phyloP scores from a whole-genome alignment of 2,113 vertebrate genomes.

The Seriola aureovittata region DNA sequence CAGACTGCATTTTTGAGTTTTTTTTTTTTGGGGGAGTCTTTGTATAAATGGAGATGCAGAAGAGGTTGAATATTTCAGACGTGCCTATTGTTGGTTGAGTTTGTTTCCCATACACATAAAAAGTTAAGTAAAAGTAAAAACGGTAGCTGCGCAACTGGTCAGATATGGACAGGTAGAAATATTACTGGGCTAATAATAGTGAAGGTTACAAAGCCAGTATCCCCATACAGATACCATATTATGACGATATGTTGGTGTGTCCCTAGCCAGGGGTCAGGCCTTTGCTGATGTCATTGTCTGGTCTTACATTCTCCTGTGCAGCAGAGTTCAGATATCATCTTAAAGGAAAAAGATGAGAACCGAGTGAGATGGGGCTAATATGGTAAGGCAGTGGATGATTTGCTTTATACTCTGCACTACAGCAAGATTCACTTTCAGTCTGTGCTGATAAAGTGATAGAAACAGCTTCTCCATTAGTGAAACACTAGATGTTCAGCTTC shows the following conservation, averaged over 20 bases:
- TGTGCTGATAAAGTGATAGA: conserved; percentile 6
- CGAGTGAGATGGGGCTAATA: background rate
- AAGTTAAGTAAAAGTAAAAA: background rate
- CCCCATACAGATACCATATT: background rate
- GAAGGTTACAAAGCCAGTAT: background rate
- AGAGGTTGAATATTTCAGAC: background rate
- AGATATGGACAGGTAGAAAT: background rate
- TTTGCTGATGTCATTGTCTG: background rate
- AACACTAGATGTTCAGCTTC: conserved; percentile 15
- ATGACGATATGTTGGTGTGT: background rate
- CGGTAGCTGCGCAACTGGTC: background rate
- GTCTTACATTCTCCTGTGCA: background rate
- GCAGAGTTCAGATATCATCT: background rate
- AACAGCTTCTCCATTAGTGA: conserved; percentile 38
- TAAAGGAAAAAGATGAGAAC: background rate
- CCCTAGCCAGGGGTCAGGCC: background rate
- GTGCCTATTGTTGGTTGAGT: background rate
- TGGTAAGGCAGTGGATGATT: background rate
- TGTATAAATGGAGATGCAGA: background rate
- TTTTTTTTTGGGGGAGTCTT: background rate
- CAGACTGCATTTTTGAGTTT: background rate
- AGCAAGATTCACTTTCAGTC: conserved; percentile 2
- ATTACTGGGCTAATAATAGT: background rate
- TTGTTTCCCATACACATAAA: no score
- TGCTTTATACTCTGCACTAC: background rate